These are phyloP conservation scores for Aldabrachelys gigantea DNA, from an alignment of 2,113 vertebrate species.

Conservation along the genomic window DNA sequence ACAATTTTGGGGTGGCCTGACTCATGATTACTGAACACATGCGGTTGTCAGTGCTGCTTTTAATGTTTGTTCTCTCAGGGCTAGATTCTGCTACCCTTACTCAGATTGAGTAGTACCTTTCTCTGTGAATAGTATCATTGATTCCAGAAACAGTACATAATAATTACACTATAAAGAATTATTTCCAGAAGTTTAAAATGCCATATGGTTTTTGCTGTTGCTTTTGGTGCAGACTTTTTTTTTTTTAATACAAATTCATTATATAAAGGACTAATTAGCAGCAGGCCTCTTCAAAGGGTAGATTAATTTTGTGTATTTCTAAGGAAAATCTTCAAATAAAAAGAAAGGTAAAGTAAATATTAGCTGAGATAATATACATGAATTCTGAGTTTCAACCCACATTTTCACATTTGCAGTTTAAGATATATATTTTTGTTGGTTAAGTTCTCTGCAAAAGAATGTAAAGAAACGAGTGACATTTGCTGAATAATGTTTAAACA, in stretches of 20 bases:
- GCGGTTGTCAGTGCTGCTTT: background rate
- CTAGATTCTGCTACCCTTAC: background rate
- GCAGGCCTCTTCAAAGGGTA: background rate
- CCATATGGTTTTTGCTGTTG: background rate
- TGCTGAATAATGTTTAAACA: slow-evolving; percentile 61
- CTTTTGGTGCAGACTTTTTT: background rate
- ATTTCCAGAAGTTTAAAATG: background rate
- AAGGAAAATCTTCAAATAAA: slow-evolving; percentile 2
- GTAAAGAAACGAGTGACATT: slow-evolving; percentile 28
- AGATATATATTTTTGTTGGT: slow-evolving; percentile 15
- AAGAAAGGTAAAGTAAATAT: slow-evolving; percentile 22
- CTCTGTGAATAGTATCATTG: background rate
- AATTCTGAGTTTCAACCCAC: background rate
- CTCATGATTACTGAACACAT: background rate
- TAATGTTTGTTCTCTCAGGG: background rate
- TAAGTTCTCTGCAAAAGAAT: background rate
- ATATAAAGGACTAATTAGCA: slow-evolving; percentile 2
- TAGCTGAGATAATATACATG: background rate
- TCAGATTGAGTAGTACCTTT: background rate
- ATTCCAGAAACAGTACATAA: background rate
- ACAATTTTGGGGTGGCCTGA: background rate
- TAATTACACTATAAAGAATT: background rate
- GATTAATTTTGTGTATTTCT: background rate
- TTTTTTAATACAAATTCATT: background rate
- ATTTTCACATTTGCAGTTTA: slow-evolving; percentile 33